Conservation (phyloP, 2,888 invertebrate species). For the Apamea epomidion region DNA sequence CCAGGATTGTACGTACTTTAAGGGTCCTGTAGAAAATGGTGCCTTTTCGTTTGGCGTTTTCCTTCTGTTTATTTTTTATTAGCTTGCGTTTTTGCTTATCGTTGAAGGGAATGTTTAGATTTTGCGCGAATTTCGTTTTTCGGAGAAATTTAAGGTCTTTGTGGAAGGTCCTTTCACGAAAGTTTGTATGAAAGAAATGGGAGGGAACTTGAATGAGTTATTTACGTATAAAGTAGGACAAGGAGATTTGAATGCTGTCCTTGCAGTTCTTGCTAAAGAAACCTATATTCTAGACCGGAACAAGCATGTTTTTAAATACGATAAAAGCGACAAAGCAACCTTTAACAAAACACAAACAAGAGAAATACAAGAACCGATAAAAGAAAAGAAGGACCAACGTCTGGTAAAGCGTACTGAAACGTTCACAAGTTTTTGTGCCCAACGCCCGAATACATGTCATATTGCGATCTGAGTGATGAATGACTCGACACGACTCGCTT, state of each 20-base stretch:
- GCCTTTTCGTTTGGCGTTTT: conserved; percentile 38
- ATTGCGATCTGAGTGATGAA: conserved; percentile 60
- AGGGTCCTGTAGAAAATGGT: conserved; percentile 41
- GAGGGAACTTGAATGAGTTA: conserved; percentile 25
- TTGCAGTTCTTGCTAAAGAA: conserved; percentile 1
- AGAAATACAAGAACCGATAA: conserved; percentile 21
- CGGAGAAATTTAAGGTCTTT: conserved; percentile 32
- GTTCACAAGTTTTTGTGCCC: conserved; percentile 55
- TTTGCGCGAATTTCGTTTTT: conserved; percentile 39
- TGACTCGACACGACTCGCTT: conserved; percentile 44
- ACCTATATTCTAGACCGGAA: not conserved
- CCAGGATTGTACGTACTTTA: conserved; percentile 46
- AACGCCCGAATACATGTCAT: conserved; percentile 52
- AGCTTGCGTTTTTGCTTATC: conserved; percentile 53
- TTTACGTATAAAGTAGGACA: conserved; percentile 23
- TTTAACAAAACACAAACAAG: conserved; percentile 15
- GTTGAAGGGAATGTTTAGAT: conserved; percentile 50
- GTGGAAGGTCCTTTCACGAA: conserved; percentile 26
- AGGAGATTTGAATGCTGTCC: conserved; percentile 22
- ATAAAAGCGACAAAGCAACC: not conserved
- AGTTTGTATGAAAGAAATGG: conserved; percentile 11
- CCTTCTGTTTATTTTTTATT: conserved; percentile 55
- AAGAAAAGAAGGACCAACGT: conserved; percentile 30
- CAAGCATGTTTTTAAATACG: not conserved
- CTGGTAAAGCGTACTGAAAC: conserved; percentile 48